Evolutionary conservation across 1,140 invertebrate species (phyloP).

Genomic region (Sipha flava): DNA sequence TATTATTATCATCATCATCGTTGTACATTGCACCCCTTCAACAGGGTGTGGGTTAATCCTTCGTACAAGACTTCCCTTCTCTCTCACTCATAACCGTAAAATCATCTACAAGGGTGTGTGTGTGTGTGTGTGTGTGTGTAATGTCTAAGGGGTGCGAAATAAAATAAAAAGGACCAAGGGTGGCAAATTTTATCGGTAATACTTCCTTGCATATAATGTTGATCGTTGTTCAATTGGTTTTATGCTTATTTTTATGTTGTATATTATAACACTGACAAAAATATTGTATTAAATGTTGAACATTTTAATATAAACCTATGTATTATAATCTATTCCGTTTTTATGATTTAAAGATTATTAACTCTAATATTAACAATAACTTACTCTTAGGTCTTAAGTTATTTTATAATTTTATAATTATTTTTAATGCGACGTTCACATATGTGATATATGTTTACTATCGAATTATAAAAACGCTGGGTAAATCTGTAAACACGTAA

Average conservation of each 20-base stretch:
- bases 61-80: neutral
- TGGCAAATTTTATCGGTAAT: constrained; percentile 10
- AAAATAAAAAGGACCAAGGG: neutral
- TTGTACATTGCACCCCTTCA: neutral
- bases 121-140: neutral
- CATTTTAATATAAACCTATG: too few relatives aligned
- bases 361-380: too few relatives aligned
- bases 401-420: too few relatives aligned
- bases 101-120: neutral
- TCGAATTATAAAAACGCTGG: too few relatives aligned
- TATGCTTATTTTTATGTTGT: neutral
- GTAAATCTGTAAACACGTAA: too few relatives aligned
- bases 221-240: neutral
- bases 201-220: neutral
- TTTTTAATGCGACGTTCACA: too few relatives aligned
- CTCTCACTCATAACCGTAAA: neutral
- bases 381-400: too few relatives aligned
- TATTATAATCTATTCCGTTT: too few relatives aligned
- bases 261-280: too few relatives aligned
- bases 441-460: too few relatives aligned
- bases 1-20: neutral
- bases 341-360: too few relatives aligned
- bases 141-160: neutral
- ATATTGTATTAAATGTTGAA: too few relatives aligned
- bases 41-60: neutral